Percentiles rank a stretch among this genome's conserved stretches.
Evolutionary conservation across 2,797 vertebrate genomes (phyloP).

Genomic region (Heliangelus exortis): DNA sequence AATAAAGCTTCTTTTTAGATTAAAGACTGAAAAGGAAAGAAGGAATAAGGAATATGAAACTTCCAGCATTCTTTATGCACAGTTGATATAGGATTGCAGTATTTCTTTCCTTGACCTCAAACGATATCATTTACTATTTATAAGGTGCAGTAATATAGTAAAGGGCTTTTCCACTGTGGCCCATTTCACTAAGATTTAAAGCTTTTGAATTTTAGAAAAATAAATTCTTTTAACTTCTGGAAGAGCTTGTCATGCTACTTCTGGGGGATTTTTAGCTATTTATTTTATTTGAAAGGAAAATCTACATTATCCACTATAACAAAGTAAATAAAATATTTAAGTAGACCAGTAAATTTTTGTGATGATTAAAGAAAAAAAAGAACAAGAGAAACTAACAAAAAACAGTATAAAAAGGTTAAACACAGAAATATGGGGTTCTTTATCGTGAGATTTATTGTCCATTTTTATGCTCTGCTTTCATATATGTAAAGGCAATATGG

Average conservation of each 20-base stretch:
- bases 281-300: not conserved
- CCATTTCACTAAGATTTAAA: slow-evolving; percentile 52
- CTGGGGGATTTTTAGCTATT: not conserved
- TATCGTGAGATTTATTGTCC: not conserved
- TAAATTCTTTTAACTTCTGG: not conserved
- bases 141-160: slow-evolving; percentile 37
- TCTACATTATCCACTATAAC: not conserved
- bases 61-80: slow-evolving; percentile 17
- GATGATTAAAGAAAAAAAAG: not conserved
- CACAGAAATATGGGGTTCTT: not conserved
- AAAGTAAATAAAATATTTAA: not conserved
- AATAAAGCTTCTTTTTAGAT: slow-evolving; percentile 23
- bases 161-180: slow-evolving; percentile 50
- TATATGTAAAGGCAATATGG: not conserved
- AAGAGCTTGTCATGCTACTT: not conserved
- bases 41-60: not conserved
- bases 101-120: slow-evolving; percentile 43
- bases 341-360: not conserved
- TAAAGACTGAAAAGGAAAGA: slow-evolving; percentile 5
- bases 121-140: slow-evolving; percentile 54
- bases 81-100: slow-evolving; percentile 23
- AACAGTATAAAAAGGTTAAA: not conserved
- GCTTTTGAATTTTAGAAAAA: slow-evolving; percentile 50
- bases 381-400: no score
- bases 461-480: not conserved